Evolutionary conservation across 2,888 invertebrate species (phyloP).

Genomic region (Brachyptera risi): DNA sequence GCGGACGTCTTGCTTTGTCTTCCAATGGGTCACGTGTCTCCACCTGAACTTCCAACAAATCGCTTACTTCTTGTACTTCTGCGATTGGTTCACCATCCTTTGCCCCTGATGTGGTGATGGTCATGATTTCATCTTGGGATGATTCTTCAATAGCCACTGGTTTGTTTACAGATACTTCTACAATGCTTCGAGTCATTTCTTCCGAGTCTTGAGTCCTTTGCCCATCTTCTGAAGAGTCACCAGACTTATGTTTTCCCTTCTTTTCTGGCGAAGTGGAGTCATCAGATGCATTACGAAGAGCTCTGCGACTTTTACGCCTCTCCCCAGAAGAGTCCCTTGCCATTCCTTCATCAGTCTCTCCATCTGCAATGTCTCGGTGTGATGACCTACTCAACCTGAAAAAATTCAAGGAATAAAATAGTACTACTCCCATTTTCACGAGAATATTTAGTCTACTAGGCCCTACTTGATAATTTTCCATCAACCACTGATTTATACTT

Average conservation of each 20-base stretch:
- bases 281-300: constrained; percentile 20
- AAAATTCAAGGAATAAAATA: too few relatives aligned
- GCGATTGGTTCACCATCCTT: too few relatives aligned
- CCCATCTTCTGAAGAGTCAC: constrained; percentile 18
- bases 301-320: neutral
- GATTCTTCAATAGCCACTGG: neutral
- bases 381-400: constrained; percentile 1
- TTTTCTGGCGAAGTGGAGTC: constrained; percentile 9
- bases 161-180: neutral
- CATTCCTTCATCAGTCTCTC: neutral
- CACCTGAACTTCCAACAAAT: neutral
- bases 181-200: too few relatives aligned
- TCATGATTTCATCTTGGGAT: neutral
- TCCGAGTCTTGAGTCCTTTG: constrained; percentile 10
- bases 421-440: too few relatives aligned
- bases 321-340: constrained; percentile 7
- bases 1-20: neutral
- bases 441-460: too few relatives aligned
- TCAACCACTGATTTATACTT: too few relatives aligned
- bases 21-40: neutral
- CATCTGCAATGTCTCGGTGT: constrained; percentile 7
- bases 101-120: too few relatives aligned
- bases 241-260: constrained; percentile 4
- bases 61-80: neutral
- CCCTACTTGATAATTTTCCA: too few relatives aligned